Conservation (phyloP, 1,140 invertebrate species). For the Papilio polyxenes region DNA sequence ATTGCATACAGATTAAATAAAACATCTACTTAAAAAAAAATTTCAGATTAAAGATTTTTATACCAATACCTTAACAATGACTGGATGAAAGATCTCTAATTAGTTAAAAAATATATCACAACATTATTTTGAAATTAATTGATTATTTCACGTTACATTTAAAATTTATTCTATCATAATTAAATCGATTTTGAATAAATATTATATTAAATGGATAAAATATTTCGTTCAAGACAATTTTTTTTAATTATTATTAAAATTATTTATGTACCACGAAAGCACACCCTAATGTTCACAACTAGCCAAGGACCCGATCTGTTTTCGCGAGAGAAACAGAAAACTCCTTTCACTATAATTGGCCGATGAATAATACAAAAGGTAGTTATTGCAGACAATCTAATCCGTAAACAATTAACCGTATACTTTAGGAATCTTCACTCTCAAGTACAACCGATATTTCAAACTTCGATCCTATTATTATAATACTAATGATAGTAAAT, state of each 20-base stretch:
- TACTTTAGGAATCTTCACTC: slow-evolving; percentile 21
- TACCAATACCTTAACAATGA: too few relatives aligned
- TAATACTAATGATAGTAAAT: too few relatives aligned
- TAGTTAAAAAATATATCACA: too few relatives aligned
- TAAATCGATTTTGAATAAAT: not conserved
- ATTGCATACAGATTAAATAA: not conserved
- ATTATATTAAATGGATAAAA: not conserved
- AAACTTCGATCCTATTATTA: not conserved
- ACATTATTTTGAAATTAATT: too few relatives aligned
- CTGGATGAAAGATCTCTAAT: too few relatives aligned
- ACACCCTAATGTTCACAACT: slow-evolving; percentile 3
- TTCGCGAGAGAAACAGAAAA: slow-evolving; percentile 65
- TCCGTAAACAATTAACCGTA: slow-evolving; percentile 60
- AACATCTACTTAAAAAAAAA: not conserved
- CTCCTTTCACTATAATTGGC: slow-evolving; percentile 78
- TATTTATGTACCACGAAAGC: not conserved
- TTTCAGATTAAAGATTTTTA: too few relatives aligned
- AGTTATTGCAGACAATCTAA: slow-evolving; percentile 68
- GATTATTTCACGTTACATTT: too few relatives aligned
- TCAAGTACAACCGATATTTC: slow-evolving; percentile 8
- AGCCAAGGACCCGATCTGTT: slow-evolving; percentile 40
- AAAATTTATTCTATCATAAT: not conserved
- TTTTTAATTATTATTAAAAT: too few relatives aligned
- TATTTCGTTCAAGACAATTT: too few relatives aligned
- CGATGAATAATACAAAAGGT: slow-evolving; percentile 77